Evolutionary conservation across 2,113 vertebrate species (phyloP), one percentile per base, ranked within the genome.

Genomic region (Chascanopsetta lugubris): DNA sequence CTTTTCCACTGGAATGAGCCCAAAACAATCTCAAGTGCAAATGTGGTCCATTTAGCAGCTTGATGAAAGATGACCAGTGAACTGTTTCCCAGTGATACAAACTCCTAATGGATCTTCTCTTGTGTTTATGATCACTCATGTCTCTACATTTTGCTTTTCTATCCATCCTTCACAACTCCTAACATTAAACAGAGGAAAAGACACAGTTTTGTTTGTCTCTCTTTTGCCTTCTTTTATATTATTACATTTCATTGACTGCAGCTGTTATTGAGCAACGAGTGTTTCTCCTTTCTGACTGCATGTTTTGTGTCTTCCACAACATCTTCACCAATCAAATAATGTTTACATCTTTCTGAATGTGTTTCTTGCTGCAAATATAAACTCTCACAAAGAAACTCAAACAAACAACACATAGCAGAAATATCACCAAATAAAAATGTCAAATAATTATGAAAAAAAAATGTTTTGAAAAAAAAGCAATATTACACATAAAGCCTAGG

Each of bases 181-280:
- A n/a, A n/a, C n/a, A n/a, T n/a, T n/a, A n/a, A n/a, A n/a, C n/a
- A n/a, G n/a, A n/a, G n/a, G n/a, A n/a, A n/a, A n/a, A n/a, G n/a
- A n/a, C n/a, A n/a, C n/a, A n/a, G n/a, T n/a, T n/a, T 15, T 20
- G 2, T 42, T 22, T 18, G 8, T 10, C 12, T 2, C 29, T 8
- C 8, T 49, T 62, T 60, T 48, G 12, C 32, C 57, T 60, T 10
- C 3, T 61, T 75, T 64, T 30, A 6, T 42, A 10, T 79, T 68
- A 54, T 54, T 69, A 56, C 54, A 26, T 55, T 77, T 62, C 42
- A 40, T 30, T 8, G 29, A 64, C 48, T 54, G 47, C 17, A 61
- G 27, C 61, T 65, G 56, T 60, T 68, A 60, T 59, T 73, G 60
- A 26, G 12, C 49, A 38, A 38, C 47, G 63, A 47, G 26, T 63